Percentiles rank a stretch among this genome's conserved stretches.
Evolutionary conservation across 1,140 invertebrate genomes (phyloP).

Genomic region (Drosophila ficusphila): DNA sequence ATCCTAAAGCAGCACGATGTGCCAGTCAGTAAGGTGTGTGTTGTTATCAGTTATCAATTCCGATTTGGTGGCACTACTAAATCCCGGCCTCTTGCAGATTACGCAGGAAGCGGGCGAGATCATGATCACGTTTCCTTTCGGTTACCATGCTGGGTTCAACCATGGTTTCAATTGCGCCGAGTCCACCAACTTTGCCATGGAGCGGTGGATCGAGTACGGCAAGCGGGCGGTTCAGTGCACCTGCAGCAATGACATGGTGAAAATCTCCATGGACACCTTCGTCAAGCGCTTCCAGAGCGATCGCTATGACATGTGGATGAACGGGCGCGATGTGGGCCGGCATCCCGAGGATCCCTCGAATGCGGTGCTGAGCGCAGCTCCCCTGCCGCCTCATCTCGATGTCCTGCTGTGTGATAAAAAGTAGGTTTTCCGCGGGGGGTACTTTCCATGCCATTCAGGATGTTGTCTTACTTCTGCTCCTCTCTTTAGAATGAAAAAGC

Average conservation of each 20-base stretch:
- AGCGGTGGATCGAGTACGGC: conserved; percentile 99
- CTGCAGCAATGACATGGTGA: conserved; percentile 96
- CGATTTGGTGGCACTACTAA: not conserved
- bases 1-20: conserved; percentile 97
- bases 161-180: conserved; percentile 99
- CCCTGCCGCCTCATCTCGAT: conserved; percentile 74
- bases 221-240: conserved; percentile 94
- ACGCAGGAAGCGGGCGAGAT: conserved; percentile 98
- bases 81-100: conserved; percentile 86
- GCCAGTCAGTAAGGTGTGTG: conserved; percentile 92
- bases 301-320: conserved; percentile 87
- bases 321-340: conserved; percentile 93
- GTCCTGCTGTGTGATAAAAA: conserved; percentile 79
- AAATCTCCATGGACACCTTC: conserved; percentile 99
- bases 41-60: not conserved
- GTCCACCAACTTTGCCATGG: conserved; percentile 99
- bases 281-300: conserved; percentile 97
- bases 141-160: conserved; percentile 98
- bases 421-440: conserved; percentile 45
- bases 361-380: conserved; percentile 48
- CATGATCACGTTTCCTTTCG: conserved; percentile 99
- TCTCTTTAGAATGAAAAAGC: conserved; percentile 81
- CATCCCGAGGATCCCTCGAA: conserved; percentile 94
- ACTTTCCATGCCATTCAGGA: too few relatives aligned
- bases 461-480: not conserved